A percentile compares a stretch with the other conserved stretches of the same genome.
phyloP scores from a whole-genome alignment of 1,140 invertebrate genomes.

The Drosophila persimilis region DNA sequence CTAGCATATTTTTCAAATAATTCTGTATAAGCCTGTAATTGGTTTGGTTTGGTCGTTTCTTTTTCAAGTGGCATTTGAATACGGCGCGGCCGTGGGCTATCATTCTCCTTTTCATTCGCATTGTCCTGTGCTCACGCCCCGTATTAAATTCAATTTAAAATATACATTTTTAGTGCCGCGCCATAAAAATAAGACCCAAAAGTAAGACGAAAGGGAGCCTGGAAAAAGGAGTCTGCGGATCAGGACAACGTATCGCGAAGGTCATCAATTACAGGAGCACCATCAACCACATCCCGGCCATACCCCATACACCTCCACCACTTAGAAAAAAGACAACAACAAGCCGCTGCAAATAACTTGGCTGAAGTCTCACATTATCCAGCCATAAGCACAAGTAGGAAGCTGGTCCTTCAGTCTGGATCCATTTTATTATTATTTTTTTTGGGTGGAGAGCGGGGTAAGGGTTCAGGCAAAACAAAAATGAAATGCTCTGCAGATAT shows the following conservation, averaged over 20 bases:
- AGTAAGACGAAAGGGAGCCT: slow-evolving; percentile 23
- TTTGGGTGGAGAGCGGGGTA: slow-evolving; percentile 6
- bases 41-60: slow-evolving; percentile 37
- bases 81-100: slow-evolving; percentile 41
- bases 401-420: slow-evolving; percentile 56
- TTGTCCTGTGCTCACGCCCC: slow-evolving; percentile 56
- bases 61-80: slow-evolving; percentile 71
- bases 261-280: slow-evolving; percentile 75
- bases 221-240: slow-evolving; percentile 61
- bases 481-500: slow-evolving; percentile 79
- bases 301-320: slow-evolving; percentile 19
- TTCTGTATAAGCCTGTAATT: slow-evolving; percentile 14
- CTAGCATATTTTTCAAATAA: slow-evolving; percentile 24
- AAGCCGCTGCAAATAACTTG: slow-evolving; percentile 77
- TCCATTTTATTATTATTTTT: slow-evolving; percentile 45
- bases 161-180: slow-evolving; percentile 73
- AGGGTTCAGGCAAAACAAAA: slow-evolving; percentile 55
- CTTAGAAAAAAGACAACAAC: slow-evolving; percentile 28
- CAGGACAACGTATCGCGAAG: slow-evolving; percentile 72
- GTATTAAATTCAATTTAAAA: slow-evolving; percentile 80
- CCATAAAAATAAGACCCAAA: slow-evolving; percentile 68
- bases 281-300: slow-evolving; percentile 46
- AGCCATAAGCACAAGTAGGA: slow-evolving; percentile 77
- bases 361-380: slow-evolving; percentile 76
- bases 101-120: slow-evolving; percentile 5